A percentile compares a stretch with the other conserved stretches of the same genome.
These are phyloP conservation scores for Seira ritae DNA, from an alignment of 2,888 invertebrate genomes.

Conservation along the genomic window DNA sequence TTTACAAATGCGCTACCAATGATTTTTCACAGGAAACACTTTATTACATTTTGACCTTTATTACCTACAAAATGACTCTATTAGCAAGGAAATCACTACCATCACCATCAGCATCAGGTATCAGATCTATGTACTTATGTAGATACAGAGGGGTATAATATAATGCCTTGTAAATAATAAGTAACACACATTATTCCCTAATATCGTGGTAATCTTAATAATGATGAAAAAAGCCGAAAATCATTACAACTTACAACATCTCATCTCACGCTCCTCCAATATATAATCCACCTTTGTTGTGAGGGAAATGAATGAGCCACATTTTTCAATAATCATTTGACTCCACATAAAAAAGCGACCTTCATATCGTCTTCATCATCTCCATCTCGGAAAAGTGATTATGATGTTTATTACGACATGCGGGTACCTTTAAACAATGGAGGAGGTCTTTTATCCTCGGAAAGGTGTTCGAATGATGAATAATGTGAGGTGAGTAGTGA, in stretches of 20 bases:
- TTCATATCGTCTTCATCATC: conserved; percentile 12
- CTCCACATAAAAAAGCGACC: background rate
- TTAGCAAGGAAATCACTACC: conserved; percentile 15
- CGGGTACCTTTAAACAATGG: conserved; percentile 15
- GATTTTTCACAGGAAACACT: conserved; percentile 42
- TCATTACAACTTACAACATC: too few species aligned
- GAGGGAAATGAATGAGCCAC: conserved; percentile 26
- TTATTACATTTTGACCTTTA: conserved; percentile 29
- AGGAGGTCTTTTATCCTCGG: background rate
- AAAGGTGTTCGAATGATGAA: background rate
- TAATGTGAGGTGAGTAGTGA: background rate
- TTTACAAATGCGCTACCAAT: conserved; percentile 34
- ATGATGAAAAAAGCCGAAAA: background rate
- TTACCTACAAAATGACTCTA: conserved; percentile 38
- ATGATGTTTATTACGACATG: background rate
- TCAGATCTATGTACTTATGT: too few species aligned
- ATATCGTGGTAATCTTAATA: conserved; percentile 10
- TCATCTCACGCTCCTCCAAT: too few species aligned
- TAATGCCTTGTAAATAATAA: too few species aligned
- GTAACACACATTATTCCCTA: too few species aligned
- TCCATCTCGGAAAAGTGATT: conserved; percentile 10
- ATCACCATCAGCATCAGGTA: background rate
- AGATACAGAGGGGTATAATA: too few species aligned
- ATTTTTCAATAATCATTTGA: conserved; percentile 27
- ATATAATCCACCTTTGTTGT: background rate